Evolutionary conservation across 2,113 vertebrate genomes (phyloP).

Genomic region (Microtus pennsylvanicus): DNA sequence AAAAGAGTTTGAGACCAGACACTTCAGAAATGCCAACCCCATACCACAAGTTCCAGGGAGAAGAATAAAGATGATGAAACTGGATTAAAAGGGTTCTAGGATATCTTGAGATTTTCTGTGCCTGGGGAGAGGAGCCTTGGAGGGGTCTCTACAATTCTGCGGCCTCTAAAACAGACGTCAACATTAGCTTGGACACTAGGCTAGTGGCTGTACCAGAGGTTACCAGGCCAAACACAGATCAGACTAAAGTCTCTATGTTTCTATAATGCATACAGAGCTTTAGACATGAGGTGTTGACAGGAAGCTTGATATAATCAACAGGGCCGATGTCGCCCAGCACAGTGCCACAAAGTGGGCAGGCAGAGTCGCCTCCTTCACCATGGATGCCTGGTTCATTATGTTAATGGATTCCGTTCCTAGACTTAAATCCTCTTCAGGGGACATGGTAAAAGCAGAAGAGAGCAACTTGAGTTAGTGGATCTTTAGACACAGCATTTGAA

Average conservation of each 20-base stretch:
- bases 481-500: not conserved
- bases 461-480: too few relatives aligned
- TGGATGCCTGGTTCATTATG: not conserved
- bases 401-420: not conserved
- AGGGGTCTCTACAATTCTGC: too few relatives aligned
- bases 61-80: not conserved
- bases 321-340: not conserved
- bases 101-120: not conserved
- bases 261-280: not conserved
- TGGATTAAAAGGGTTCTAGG: not conserved
- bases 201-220: not conserved
- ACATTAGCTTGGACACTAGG: not conserved
- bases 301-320: too few relatives aligned
- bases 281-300: not conserved
- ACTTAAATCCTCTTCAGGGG: not conserved
- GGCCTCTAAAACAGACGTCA: not conserved
- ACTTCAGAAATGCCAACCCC: not conserved
- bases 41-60: not conserved
- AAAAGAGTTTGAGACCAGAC: not conserved
- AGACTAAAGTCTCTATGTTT: not conserved
- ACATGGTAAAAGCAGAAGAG: not conserved
- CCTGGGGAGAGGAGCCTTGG: not conserved
- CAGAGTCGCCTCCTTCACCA: too few relatives aligned
- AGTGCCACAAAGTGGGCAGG: fast-evolving
- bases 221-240: not conserved